Percentiles rank a stretch among this genome's conserved stretches.
These are phyloP conservation scores for Acleris holmiana DNA, from an alignment of 2,888 invertebrate species.

Conservation along the genomic window DNA sequence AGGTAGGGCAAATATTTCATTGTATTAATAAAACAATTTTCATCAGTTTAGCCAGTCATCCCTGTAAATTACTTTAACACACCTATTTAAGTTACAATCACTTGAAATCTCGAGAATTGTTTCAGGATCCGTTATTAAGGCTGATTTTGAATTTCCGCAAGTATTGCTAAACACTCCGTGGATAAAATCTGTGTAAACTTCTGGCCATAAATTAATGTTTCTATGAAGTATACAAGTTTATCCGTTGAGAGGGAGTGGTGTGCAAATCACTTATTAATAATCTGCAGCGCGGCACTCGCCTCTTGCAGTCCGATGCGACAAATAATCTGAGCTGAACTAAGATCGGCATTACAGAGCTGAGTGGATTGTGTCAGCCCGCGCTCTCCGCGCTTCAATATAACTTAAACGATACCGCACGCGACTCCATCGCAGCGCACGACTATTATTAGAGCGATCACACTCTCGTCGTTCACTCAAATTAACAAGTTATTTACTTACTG, in stretches of 20 bases:
- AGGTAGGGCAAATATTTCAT: background rate
- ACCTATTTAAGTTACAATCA: background rate
- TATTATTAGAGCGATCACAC: conserved; percentile 25
- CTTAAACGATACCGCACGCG: conserved; percentile 41
- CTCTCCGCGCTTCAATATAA: conserved; percentile 35
- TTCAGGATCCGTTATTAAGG: conserved; percentile 33
- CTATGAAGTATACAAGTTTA: conserved; percentile 2
- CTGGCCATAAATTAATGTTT: background rate
- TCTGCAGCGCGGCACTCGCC: background rate
- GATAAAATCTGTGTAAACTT: background rate
- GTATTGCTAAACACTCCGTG: conserved; percentile 11
- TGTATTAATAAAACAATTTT: too few relatives aligned
- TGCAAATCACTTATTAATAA: background rate
- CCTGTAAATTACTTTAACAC: too few relatives aligned
- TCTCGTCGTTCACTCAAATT: conserved; percentile 5
- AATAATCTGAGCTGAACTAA: conserved; percentile 17
- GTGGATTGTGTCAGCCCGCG: conserved; percentile 37
- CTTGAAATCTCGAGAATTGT: conserved; percentile 28
- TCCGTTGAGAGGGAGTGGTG: background rate
- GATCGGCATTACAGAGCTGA: conserved; percentile 5
- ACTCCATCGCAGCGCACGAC: conserved; percentile 33
- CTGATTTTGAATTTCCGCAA: background rate
- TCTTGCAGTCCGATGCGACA: background rate
- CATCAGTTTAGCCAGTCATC: too few relatives aligned
- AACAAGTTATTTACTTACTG: background rate